These are phyloP conservation scores for Lypha dubia DNA, from an alignment of 2,888 invertebrate genomes.

Conservation along the genomic window DNA sequence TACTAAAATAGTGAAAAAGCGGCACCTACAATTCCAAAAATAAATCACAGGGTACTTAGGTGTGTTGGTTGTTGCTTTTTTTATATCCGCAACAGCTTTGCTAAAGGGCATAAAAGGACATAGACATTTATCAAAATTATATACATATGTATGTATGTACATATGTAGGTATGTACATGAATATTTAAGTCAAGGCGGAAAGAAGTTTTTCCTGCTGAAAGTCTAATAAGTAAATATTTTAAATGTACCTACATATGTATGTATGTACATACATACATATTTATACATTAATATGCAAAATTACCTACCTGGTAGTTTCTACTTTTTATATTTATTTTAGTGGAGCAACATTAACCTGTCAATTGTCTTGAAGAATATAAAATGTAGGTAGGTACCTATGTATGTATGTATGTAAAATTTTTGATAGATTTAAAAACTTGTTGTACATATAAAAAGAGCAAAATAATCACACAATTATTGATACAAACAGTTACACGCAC, in stretches of 20 bases:
- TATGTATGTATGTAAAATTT: neutral
- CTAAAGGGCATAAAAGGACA: conserved; percentile 70
- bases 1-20: conserved; percentile 16
- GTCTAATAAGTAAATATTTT: neutral
- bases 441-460: conserved; percentile 16
- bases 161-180: too few relatives aligned
- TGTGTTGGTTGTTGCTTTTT: neutral
- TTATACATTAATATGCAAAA: neutral
- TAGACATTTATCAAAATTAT: conserved; percentile 48
- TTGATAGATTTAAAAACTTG: conserved; percentile 13
- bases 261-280: neutral
- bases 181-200: conserved; percentile 4
- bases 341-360: conserved; percentile 24
- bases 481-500: conserved; percentile 1
- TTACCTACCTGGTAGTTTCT: conserved; percentile 43
- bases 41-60: conserved; percentile 39
- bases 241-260: neutral
- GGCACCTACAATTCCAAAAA: conserved; percentile 59
- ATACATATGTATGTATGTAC: too few relatives aligned
- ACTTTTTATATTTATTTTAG: neutral
- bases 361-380: conserved; percentile 11
- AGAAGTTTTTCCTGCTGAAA: neutral
- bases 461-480: conserved; percentile 43
- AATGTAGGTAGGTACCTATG: neutral
- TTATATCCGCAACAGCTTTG: conserved; percentile 14